Evolutionary conservation across 1,140 invertebrate species (phyloP).

Genomic region (Sitobion miscanthi): DNA sequence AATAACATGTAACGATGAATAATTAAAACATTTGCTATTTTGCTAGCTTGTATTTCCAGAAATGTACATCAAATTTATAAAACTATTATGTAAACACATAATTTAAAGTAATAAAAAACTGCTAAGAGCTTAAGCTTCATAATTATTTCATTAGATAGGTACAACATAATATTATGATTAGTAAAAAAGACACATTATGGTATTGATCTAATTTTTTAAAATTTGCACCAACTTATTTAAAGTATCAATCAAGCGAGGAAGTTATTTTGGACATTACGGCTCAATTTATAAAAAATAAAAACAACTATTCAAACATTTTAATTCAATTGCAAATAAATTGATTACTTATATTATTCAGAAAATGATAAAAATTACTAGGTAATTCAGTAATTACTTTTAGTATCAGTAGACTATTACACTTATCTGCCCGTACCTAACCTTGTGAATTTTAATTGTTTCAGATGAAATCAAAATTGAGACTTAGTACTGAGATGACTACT

Average conservation of each 20-base stretch:
- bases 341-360: neutral
- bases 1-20: neutral
- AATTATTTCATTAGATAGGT: neutral
- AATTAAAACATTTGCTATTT: neutral
- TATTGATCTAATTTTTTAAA: neutral
- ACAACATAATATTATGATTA: neutral
- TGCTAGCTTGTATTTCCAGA: neutral
- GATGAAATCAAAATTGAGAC: neutral
- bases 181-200: neutral
- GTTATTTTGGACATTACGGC: neutral
- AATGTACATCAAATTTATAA: neutral
- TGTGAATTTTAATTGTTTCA: neutral
- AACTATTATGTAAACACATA: neutral
- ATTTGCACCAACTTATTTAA: neutral
- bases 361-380: constrained; percentile 3
- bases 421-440: neutral
- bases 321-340: neutral
- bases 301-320: neutral
- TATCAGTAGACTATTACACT: neutral
- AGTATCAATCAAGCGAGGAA: neutral
- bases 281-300: neutral
- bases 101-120: neutral
- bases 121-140: neutral
- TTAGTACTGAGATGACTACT: neutral
- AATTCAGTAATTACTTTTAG: neutral